These are phyloP conservation scores for Vultur gryphus DNA, from an alignment of 2,797 vertebrate genomes.

Conservation along the genomic window DNA sequence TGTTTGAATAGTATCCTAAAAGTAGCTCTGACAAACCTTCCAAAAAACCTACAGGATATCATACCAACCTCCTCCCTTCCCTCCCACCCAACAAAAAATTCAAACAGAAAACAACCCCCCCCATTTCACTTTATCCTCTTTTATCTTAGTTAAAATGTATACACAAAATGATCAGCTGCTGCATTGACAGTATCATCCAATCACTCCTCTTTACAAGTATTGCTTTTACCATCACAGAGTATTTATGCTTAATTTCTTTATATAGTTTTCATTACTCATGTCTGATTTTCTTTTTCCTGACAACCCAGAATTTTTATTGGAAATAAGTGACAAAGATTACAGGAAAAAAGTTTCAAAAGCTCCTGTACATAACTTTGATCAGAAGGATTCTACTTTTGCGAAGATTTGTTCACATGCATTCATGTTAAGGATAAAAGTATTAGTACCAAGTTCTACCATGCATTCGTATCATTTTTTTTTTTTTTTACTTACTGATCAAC, in stretches of 20 bases:
- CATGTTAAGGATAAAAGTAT: not conserved
- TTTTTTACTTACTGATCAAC: not conserved
- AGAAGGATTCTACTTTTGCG: not conserved
- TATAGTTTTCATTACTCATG: not conserved
- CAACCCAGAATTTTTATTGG: not conserved
- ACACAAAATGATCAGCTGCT: not conserved
- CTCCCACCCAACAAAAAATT: not conserved
- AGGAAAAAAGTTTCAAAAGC: not conserved
- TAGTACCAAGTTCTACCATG: not conserved
- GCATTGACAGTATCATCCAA: not conserved
- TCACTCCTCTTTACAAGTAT: not conserved
- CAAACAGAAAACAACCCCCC: not conserved
- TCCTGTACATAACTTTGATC: not conserved
- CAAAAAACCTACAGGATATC: not conserved
- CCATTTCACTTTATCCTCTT: not conserved
- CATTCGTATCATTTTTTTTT: not conserved
- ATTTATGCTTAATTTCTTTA: not conserved
- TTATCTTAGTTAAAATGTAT: not conserved
- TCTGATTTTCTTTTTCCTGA: not conserved
- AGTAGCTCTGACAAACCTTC: not conserved
- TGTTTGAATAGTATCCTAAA: not conserved
- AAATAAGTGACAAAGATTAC: not conserved
- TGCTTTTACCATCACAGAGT: not conserved
- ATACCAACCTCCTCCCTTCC: not conserved
- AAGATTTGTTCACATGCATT: not conserved